phyloP scores from a whole-genome alignment of 1,140 invertebrate species.

The Thaumatotibia leucotreta region DNA sequence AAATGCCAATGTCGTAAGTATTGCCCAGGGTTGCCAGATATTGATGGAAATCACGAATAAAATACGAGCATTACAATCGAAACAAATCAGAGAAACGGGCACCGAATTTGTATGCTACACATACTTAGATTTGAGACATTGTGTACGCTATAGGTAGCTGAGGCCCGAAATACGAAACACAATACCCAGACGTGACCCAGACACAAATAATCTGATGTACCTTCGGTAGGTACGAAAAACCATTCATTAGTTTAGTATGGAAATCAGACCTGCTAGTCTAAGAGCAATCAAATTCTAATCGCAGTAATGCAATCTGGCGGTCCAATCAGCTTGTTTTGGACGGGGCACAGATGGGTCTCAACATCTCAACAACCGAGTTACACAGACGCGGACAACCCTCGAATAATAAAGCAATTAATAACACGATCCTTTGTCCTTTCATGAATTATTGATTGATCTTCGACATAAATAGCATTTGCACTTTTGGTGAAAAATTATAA shows the following conservation, averaged over 20 bases:
- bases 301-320: background rate
- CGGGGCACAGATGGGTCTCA: background rate
- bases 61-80: too few species aligned
- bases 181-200: too few species aligned
- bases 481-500: background rate
- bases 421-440: constrained; percentile 23
- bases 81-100: too few species aligned
- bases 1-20: too few species aligned
- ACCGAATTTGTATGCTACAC: too few species aligned
- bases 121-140: too few species aligned
- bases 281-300: background rate
- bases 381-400: constrained; percentile 4
- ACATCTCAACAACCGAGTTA: background rate
- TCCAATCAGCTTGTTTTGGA: constrained; percentile 3
- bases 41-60: too few species aligned
- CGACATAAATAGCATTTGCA: constrained; percentile 3
- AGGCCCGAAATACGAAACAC: too few species aligned
- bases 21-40: too few species aligned
- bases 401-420: constrained; percentile 32
- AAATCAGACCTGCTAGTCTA: background rate
- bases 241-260: background rate
- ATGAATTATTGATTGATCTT: constrained; percentile 27
- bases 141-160: too few species aligned
- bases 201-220: too few species aligned
- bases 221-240: too few species aligned